Evolutionary conservation across 2,888 invertebrate species (phyloP), one percentile per base, ranked within the genome.

Genomic region (Drosophila robusta): DNA sequence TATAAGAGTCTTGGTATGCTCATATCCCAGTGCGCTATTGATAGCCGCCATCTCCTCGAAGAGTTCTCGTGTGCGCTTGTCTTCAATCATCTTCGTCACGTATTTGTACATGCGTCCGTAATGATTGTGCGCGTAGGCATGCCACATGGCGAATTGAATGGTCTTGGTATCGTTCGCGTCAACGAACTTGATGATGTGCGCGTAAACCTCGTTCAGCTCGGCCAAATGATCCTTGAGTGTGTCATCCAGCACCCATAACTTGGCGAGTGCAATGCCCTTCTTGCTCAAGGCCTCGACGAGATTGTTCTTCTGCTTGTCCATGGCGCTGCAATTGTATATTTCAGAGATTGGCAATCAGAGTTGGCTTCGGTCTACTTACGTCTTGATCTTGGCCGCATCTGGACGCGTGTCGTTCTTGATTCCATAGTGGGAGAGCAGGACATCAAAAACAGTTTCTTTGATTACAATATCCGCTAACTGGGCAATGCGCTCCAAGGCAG

Each of bases 301-400:
- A 68, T 95, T 95, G 49, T 93, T 94, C 89, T 96, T 97, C 90
- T 96, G 96, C 89, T 96, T 96, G 74, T 98, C 98, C 94, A 97
- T 97, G 76, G 95, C 94, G 69, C 96, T 96, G 91, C 0, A 75
- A 75, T 47, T 1, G 8, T 0, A 36, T 24, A 29, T 26, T 12
- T 18, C 11, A 44, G 6, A 12, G 2, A 29, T 42, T 44, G 24
- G 18, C 8, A 16, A 11, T 26, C 12, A 2, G 1, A 36, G 8
- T 29, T 18, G 11, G 6, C 16, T 0, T 44, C 32, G 6, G 6
- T 39, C 34, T 2, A 88, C 92, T 94, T 90, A 96, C 96, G 94
- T 94, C 93, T 97, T 98, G 70, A 96, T 95, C 92, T 97, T 97
- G 38, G 93, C 93, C 1, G 98, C 97, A 90, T 98, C 98, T 0